Conservation (phyloP, 2,113 vertebrate genomes). For the Centropus unirufus region DNA sequence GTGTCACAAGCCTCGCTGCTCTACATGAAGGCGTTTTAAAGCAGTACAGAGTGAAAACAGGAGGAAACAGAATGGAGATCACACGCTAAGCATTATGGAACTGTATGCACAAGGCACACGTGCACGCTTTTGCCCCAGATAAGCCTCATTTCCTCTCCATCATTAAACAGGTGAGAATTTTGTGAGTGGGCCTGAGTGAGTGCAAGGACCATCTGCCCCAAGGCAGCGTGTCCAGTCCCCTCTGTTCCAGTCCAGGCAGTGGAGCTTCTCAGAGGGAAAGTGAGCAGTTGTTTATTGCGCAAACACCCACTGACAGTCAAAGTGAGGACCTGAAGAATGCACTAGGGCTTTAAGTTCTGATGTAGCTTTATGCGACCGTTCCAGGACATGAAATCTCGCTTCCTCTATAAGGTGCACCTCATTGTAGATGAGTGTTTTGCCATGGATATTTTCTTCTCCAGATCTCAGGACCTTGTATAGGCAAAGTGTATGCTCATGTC, state of each 20-base stretch:
- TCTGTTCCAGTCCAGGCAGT: background rate
- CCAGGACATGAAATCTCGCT: background rate
- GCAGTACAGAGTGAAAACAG: background rate
- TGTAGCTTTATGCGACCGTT: background rate
- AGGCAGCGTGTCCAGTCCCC: background rate
- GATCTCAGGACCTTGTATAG: background rate
- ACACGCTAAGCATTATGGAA: background rate
- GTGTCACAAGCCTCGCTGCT: background rate
- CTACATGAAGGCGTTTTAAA: background rate
- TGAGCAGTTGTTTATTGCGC: background rate
- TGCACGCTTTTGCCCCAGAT: background rate
- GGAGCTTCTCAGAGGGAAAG: background rate
- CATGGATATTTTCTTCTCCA: background rate
- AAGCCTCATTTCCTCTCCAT: background rate
- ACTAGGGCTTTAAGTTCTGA: background rate
- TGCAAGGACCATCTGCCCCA: background rate
- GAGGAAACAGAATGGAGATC: background rate
- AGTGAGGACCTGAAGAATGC: background rate
- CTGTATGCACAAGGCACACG: background rate
- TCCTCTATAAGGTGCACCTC: background rate
- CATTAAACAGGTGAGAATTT: background rate
- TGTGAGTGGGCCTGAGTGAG: background rate
- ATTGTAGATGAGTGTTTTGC: background rate
- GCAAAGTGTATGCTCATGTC: background rate
- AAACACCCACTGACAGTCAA: background rate